A percentile compares a stretch with the other conserved stretches of the same genome.
Conservation (phyloP, 2,888 invertebrate genomes). For the Meganola albula region DNA sequence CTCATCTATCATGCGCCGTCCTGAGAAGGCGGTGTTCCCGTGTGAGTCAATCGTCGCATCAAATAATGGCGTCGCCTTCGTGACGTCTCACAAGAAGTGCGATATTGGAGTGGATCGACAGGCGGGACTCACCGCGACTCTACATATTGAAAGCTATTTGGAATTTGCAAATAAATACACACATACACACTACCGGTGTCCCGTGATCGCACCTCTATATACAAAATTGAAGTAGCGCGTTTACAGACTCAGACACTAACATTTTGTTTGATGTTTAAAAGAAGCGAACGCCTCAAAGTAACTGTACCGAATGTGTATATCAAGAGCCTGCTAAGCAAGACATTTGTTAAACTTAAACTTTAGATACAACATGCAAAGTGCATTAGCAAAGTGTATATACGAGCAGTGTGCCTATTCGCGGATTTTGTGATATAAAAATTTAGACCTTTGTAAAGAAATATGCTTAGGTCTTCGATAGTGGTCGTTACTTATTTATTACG, state of each 20-base stretch:
- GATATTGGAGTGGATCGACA: conserved; percentile 74
- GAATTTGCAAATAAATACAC: conserved; percentile 75
- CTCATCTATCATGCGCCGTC: conserved; percentile 71
- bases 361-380: conserved; percentile 51
- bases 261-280: conserved; percentile 41
- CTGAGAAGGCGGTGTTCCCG: conserved; percentile 49
- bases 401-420: too few species aligned
- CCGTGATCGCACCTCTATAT: conserved; percentile 46
- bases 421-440: too few species aligned
- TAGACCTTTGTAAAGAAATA: too few species aligned
- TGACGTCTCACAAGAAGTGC: conserved; percentile 62
- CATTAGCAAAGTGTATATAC: too few species aligned
- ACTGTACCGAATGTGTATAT: conserved; percentile 22
- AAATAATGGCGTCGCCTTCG: conserved; percentile 63
- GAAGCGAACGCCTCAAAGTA: conserved; percentile 13
- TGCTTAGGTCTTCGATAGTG: too few species aligned
- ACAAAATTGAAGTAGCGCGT: conserved; percentile 71
- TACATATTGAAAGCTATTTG: conserved; percentile 75
- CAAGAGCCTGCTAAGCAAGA: conserved; percentile 30
- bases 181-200: conserved; percentile 49
- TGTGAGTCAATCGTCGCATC: conserved; percentile 63
- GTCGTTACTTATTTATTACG: too few species aligned
- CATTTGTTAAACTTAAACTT: conserved; percentile 27
- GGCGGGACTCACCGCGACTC: conserved; percentile 66
- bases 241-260: conserved; percentile 52